Evolutionary conservation across 2,797 vertebrate genomes (phyloP), one percentile per base, ranked within the genome.

Genomic region (Melopsittacus undulatus): DNA sequence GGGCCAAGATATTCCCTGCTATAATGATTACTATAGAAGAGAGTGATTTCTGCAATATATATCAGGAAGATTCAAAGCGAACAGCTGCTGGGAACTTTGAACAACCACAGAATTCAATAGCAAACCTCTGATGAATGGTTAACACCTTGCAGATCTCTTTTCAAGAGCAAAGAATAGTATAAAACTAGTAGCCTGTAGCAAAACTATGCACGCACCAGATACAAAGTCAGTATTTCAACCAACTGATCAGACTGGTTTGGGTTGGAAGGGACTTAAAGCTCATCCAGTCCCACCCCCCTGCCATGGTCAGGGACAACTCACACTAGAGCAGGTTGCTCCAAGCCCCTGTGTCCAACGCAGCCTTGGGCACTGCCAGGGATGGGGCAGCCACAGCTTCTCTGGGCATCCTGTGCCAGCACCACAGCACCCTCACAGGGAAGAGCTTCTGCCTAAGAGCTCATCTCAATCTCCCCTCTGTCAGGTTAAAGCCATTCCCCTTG

Each of bases 111-210:
- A 86, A 94, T 73, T 82, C 89, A 90, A 94, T 4, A 87, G 70
- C 10, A 84, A 84, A 79, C 67, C 76, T 94, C 94, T 24, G 19
- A 73, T 61, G 87, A 94, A 94, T 24, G 92, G 67, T 88, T 94
- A 95, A 90, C 87, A 86, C 91, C 67, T 91, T 86, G 67, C 85
- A 94, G 95, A 96, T 83, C 54, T 79, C 52, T 83, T 88, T 81
- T 73, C 85, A 91, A 84, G 91, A 86, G 61, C 69, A 30, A 51
- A 29, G 77, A 86, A 52, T 0, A 21, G 40, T 24, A 91, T 40
- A 21, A 61, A 83, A 51, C 69, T 11, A 49, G 84, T 4, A 78
- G 82, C 77, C 59, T 56, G 52, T n/a, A 79, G 69, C 59, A 88
- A 64, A 94, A 79, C 30, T 70, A 56, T 0, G 2, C 2, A 48